Base-by-base conservation (phyloP, 37 sponge, comb jelly and placozoan genomes). In the Hexactinellida sp. region DNA sequence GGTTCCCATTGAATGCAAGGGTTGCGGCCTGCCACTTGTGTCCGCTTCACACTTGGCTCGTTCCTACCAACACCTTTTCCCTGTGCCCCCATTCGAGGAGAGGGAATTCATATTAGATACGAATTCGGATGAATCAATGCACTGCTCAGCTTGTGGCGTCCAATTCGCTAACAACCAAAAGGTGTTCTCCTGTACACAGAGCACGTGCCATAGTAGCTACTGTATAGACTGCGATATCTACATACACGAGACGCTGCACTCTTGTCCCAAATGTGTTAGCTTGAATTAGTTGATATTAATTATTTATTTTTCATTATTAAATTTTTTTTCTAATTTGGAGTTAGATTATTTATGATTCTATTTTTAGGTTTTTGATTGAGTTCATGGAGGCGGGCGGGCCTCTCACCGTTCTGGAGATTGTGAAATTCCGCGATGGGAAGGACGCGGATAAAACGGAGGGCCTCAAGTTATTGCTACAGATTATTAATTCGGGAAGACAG, bases 361-460 rank as follows among this genome's bases (percentile, higher is more conserved):
- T 89, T 16, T 91, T 92, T 54, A 88, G 91, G 47, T 98, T 92
- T 87, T 88, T 98, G 35, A 91, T 84, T 9, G 99, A 98, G 85
- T 98, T 98, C 83, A 86, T 98, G 32, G 99, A 98, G 85, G 96
- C 95, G 0, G 99, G 99, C 34, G 99, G 99, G 0, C 88, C 94
- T 5, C 87, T 98, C 55, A 98, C 99, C n/a, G 88, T 92, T 39
- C 87, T 98, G 36, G 99, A 98, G 89, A 88, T 97, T 3, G 85
- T 97, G 0, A 88, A 89, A n/a, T 54, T 91, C 83, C 91, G 86
- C 85, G 38, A 90, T 38, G 89, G 93, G 24, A 84, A 38, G 24
- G 99, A 96, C 54, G 28, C 38, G 54, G 90, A 88, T 51, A 92
- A 91, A 55, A 55, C 83, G 37, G 90, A 91, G 55, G 94, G 92